phyloP scores from a whole-genome alignment of 1,140 invertebrate genomes.

The Cydia amplana region DNA sequence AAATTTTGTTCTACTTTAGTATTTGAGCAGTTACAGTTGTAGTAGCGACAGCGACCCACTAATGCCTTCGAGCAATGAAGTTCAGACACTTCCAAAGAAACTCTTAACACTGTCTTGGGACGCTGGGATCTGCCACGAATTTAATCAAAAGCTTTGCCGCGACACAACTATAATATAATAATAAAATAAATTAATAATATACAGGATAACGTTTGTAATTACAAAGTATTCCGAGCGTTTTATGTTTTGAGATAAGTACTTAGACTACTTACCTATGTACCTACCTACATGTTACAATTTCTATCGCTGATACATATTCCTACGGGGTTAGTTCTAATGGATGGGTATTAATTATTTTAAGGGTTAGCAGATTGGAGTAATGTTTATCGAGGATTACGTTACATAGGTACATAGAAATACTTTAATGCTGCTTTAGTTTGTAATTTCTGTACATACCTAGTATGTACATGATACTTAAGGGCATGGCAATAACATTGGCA shows the following conservation, averaged over 20 bases:
- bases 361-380: too few species aligned
- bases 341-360: too few species aligned
- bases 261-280: too few species aligned
- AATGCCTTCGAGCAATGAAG: slow-evolving; percentile 19
- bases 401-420: too few species aligned
- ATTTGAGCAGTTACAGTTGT: neutral
- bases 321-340: neutral
- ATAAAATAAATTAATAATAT: neutral
- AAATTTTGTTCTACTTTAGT: neutral
- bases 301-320: neutral
- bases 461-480: too few species aligned
- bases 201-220: neutral
- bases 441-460: too few species aligned
- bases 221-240: neutral
- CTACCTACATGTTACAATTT: neutral
- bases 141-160: slow-evolving; percentile 21
- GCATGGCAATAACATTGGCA: too few species aligned
- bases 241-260: neutral
- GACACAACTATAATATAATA: neutral
- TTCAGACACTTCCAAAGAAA: slow-evolving; percentile 28
- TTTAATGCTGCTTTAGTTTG: too few species aligned
- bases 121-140: slow-evolving; percentile 13
- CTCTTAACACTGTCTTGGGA: slow-evolving; percentile 23
- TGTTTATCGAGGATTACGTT: too few species aligned
- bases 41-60: slow-evolving; percentile 3